These are phyloP conservation scores for Drosophila demipolita DNA, from an alignment of 2,888 invertebrate genomes.

Conservation along the genomic window DNA sequence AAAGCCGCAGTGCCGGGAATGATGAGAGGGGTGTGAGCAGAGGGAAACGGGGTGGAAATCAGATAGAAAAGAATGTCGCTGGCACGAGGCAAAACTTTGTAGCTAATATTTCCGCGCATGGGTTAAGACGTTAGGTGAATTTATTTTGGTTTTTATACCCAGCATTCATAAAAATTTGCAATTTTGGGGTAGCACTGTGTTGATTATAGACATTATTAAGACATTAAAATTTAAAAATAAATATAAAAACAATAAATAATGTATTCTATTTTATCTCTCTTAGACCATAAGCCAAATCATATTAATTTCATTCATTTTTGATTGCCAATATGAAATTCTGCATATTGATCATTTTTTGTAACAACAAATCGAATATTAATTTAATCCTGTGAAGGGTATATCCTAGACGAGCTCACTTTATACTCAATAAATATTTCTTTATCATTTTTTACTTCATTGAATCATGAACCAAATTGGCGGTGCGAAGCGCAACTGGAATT, in stretches of 20 bases:
- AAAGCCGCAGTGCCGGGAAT: constrained; percentile 22
- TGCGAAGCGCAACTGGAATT: constrained; percentile 30
- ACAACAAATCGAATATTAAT: neutral
- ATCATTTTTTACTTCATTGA: neutral
- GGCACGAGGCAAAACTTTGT: constrained; percentile 42
- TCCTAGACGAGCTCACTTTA: neutral
- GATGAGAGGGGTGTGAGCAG: constrained; percentile 11
- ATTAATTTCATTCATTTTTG: neutral
- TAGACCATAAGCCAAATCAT: neutral
- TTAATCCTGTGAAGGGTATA: constrained; percentile 12
- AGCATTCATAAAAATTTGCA: neutral
- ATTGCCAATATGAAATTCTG: neutral
- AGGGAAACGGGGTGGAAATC: constrained; percentile 6
- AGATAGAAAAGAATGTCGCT: constrained; percentile 36
- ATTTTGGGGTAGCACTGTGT: neutral
- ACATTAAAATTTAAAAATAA: neutral
- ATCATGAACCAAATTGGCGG: constrained; percentile 38
- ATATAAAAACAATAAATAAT: neutral
- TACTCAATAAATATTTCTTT: neutral
- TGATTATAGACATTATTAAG: neutral
- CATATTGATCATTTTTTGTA: neutral
- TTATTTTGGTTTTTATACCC: constrained; percentile 14
- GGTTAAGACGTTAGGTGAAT: constrained; percentile 55
- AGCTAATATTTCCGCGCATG: constrained; percentile 62
- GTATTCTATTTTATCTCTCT: neutral